Evolutionary conservation across 64 coral and sea anemone genomes (phyloP).

Genomic region (Trachythela sp.): DNA sequence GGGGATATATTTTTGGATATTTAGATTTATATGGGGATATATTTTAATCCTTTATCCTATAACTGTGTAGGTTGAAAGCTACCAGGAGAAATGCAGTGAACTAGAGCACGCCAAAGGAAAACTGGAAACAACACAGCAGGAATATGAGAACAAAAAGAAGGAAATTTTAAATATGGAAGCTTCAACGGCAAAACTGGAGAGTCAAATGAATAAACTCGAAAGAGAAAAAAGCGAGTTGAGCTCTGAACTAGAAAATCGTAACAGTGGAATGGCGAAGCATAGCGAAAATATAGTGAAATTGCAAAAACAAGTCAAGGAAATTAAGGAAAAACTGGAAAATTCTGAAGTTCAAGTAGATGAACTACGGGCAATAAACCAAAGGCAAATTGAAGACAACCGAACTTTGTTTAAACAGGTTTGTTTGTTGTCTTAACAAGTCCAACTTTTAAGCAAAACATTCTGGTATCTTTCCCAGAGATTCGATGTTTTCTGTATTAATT

Average conservation of each 20-base stretch:
- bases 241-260: not conserved
- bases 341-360: not conserved
- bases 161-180: not conserved
- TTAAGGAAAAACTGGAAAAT: not conserved
- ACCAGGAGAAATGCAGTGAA: not conserved
- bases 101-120: not conserved
- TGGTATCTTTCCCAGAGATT: too few species aligned
- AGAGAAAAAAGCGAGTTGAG: not conserved
- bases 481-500: too few species aligned
- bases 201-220: not conserved
- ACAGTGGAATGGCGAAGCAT: not conserved
- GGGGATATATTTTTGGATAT: too few species aligned
- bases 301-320: not conserved
- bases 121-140: not conserved
- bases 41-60: too few species aligned
- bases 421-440: too few species aligned
- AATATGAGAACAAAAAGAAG: not conserved
- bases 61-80: not conserved
- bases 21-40: too few species aligned
- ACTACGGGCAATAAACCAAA: not conserved
- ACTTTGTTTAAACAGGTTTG: not conserved
- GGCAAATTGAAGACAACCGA: not conserved
- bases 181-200: not conserved
- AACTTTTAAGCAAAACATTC: too few species aligned
- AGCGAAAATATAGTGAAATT: not conserved